Evolutionary conservation across 2,113 vertebrate species (phyloP).

Genomic region (Piaya cayana): DNA sequence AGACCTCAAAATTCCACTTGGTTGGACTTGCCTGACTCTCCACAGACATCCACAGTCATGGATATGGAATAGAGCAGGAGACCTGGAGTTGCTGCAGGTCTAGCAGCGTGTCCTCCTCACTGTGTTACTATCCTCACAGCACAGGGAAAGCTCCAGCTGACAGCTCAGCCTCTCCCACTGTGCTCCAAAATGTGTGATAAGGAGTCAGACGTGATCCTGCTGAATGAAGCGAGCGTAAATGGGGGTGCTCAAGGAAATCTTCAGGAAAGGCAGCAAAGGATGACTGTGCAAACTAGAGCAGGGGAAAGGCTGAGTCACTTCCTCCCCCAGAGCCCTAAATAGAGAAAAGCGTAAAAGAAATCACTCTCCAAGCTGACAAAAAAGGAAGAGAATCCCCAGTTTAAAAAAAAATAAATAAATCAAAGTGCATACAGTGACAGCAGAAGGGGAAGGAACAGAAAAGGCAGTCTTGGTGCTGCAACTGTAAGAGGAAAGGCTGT

Average conservation of each 20-base stretch:
- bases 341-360: slow-evolving; percentile 10
- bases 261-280: not conserved
- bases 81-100: not conserved
- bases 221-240: not conserved
- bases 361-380: not conserved
- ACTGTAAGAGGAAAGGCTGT: not conserved
- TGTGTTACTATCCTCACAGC: not conserved
- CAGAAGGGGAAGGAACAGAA: not conserved
- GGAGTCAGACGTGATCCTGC: not conserved
- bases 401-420: not conserved
- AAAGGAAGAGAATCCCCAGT: slow-evolving; percentile 47
- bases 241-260: not conserved
- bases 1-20: not conserved
- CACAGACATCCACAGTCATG: fast-evolving
- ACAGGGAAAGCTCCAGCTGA: not conserved
- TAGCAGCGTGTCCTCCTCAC: fast-evolving
- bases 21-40: not conserved
- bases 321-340: slow-evolving; percentile 46
- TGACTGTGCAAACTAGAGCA: slow-evolving; percentile 12
- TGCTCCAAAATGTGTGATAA: fast-evolving
- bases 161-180: not conserved
- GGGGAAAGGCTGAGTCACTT: slow-evolving; percentile 55
- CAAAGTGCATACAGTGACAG: not conserved
- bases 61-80: not conserved
- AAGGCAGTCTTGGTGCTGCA: not conserved